Evolutionary conservation across 2,888 invertebrate genomes (phyloP).

Genomic region (Steromphala cineraria): DNA sequence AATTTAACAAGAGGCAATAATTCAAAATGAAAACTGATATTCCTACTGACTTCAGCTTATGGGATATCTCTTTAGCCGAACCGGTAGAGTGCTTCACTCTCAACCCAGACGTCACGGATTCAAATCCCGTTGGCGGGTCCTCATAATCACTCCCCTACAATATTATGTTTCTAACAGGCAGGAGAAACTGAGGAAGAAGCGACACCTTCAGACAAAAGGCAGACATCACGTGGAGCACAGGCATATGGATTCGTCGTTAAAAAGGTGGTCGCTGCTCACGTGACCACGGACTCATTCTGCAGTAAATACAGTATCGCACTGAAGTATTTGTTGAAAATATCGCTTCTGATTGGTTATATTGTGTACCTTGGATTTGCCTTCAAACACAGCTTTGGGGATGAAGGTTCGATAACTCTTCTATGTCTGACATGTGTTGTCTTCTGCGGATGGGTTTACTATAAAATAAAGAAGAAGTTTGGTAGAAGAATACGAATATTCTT

Average conservation of each 20-base stretch:
- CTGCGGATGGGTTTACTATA: slow-evolving; percentile 33
- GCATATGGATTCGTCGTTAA: background rate
- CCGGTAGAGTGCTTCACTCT: too few relatives aligned
- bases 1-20: too few relatives aligned
- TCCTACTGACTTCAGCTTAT: too few relatives aligned
- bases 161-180: too few relatives aligned
- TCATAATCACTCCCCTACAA: too few relatives aligned
- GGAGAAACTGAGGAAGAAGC: background rate
- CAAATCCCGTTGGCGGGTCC: too few relatives aligned
- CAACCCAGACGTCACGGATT: too few relatives aligned
- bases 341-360: slow-evolving; percentile 22
- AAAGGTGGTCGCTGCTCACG: background rate
- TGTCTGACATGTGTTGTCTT: slow-evolving; percentile 38
- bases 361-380: slow-evolving; percentile 31
- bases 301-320: background rate
- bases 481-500: slow-evolving; percentile 20
- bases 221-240: too few relatives aligned
- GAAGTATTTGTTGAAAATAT: background rate
- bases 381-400: slow-evolving; percentile 43
- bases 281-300: background rate
- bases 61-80: too few relatives aligned
- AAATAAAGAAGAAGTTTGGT: slow-evolving; percentile 37
- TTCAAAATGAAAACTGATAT: too few relatives aligned
- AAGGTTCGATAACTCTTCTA: slow-evolving; percentile 43
- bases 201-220: too few relatives aligned